Conservation (phyloP, 1,140 invertebrate genomes). For the Asbolus verrucosus region DNA sequence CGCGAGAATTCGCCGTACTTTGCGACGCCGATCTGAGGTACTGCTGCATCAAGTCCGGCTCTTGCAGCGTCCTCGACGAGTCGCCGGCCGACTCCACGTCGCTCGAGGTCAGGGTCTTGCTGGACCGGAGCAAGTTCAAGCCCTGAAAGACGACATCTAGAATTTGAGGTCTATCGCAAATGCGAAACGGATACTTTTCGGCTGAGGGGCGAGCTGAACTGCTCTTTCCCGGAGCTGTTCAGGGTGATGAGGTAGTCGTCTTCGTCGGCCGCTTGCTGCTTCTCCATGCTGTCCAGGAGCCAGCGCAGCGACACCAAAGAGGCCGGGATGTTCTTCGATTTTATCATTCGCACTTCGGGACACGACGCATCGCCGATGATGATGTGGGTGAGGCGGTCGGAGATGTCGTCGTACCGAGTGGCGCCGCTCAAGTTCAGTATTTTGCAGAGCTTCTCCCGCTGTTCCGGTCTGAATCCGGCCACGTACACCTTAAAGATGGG, state of each 20-base stretch:
- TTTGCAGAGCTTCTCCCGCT: conserved; percentile 81
- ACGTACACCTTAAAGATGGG: conserved; percentile 70
- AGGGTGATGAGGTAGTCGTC: conserved; percentile 65
- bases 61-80: conserved; percentile 9
- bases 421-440: conserved; percentile 85
- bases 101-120: conserved; percentile 45
- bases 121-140: conserved; percentile 51
- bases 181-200: conserved; percentile 71
- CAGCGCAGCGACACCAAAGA: conserved; percentile 77
- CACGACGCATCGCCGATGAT: conserved; percentile 74
- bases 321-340: conserved; percentile 64
- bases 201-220: conserved; percentile 72
- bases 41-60: conserved; percentile 51
- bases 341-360: conserved; percentile 66
- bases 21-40: conserved; percentile 48
- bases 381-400: conserved; percentile 83
- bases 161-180: conserved; percentile 11
- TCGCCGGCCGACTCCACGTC: conserved; percentile 20
- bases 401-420: conserved; percentile 80
- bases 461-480: conserved; percentile 72
- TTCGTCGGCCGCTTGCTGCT: conserved; percentile 72
- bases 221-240: conserved; percentile 56
- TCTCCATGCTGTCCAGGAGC: conserved; percentile 79
- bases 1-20: too few relatives aligned
- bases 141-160: conserved; percentile 52